A percentile compares a stretch with the other conserved stretches of the same genome.
Conservation (phyloP, 2,888 invertebrate species). For the Leuctra nigra region DNA sequence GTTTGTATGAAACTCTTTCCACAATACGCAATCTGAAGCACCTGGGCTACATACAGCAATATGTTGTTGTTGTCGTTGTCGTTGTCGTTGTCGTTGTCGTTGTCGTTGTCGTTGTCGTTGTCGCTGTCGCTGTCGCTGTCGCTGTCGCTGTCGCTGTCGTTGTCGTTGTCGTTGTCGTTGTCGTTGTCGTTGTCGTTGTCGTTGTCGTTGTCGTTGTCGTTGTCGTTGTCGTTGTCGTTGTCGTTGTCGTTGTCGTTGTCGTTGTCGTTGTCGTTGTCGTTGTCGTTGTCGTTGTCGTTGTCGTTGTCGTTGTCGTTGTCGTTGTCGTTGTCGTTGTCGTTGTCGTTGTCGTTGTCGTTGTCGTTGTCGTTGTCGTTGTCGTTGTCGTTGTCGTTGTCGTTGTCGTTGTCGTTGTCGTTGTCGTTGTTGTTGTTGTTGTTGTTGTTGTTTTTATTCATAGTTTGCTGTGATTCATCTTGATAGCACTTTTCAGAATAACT, state of each 20-base stretch:
- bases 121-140: conserved; percentile 6
- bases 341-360: not conserved
- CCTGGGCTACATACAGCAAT: no score
- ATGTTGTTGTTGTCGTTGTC: no score
- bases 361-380: not conserved
- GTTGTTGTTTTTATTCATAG: not conserved
- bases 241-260: not conserved
- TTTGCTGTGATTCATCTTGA: not conserved
- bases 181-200: conserved; percentile 12
- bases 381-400: not conserved
- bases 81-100: not conserved
- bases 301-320: conserved; percentile 3
- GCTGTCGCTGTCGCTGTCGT: conserved; percentile 9
- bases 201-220: conserved; percentile 8
- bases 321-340: conserved; percentile 3
- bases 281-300: not conserved
- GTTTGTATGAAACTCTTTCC: no score
- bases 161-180: not conserved
- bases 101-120: not conserved
- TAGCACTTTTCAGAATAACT: no score
- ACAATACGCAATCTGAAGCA: no score
- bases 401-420: not conserved
- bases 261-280: not conserved
- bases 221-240: not conserved
- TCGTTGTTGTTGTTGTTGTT: not conserved